Evolutionary conservation across 1,140 invertebrate genomes (phyloP).

Genomic region (Drosophila kanapiae): DNA sequence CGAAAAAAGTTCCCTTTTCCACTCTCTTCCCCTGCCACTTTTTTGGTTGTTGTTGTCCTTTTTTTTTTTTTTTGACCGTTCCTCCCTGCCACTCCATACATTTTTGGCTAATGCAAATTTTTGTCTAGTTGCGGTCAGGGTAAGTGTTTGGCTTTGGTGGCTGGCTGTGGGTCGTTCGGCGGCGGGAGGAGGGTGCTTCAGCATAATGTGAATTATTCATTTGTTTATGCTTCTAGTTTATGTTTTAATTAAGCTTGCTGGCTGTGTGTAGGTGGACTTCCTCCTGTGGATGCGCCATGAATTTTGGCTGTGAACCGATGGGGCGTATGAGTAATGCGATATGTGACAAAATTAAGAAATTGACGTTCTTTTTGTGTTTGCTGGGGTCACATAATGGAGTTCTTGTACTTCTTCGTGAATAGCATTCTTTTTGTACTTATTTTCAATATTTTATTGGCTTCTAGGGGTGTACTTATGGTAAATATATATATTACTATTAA

Average conservation of each 20-base stretch:
- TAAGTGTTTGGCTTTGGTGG: slow-evolving; percentile 35
- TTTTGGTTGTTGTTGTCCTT: not conserved
- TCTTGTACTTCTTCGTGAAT: not conserved
- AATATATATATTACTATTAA: not conserved
- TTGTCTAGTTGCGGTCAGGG: slow-evolving; percentile 46
- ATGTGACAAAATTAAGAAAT: slow-evolving; percentile 4
- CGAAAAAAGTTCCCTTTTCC: slow-evolving; percentile 23
- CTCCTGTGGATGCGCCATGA: not conserved
- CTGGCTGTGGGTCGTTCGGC: slow-evolving; percentile 23
- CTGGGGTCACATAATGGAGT: not conserved
- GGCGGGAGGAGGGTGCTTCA: slow-evolving; percentile 26
- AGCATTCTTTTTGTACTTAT: not conserved
- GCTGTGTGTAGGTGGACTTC: not conserved
- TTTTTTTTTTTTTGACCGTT: not conserved
- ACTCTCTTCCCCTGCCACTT: not conserved
- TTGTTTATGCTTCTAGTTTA: slow-evolving; percentile 71
- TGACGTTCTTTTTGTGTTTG: not conserved
- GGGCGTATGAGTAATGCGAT: slow-evolving; percentile 36
- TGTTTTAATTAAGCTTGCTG: slow-evolving; percentile 72
- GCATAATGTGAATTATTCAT: slow-evolving; percentile 76
- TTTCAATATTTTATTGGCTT: not conserved
- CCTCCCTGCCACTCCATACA: not conserved
- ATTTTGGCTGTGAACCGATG: slow-evolving; percentile 15
- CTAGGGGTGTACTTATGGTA: too few relatives aligned
- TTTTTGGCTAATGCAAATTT: slow-evolving; percentile 45